A percentile compares a stretch with the other conserved stretches of the same genome.
Evolutionary conservation across 2,113 vertebrate species (phyloP).

Genomic region (Phasianus colchicus): DNA sequence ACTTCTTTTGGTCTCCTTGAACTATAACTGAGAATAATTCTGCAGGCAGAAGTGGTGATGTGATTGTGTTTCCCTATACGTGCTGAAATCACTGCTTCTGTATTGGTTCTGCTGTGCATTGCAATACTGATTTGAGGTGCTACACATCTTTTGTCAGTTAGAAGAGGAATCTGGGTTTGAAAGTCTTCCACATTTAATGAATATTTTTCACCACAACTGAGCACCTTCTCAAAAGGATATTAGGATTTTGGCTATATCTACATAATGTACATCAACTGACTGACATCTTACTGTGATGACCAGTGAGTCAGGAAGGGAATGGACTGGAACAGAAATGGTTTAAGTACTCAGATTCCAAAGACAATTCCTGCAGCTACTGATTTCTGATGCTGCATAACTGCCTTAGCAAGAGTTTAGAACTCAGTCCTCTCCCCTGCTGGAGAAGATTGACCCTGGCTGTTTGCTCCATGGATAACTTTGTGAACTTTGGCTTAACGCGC

Average conservation of each 20-base stretch:
- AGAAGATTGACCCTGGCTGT: not conserved
- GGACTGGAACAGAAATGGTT: not conserved
- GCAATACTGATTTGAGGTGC: not conserved
- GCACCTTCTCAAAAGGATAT: not conserved
- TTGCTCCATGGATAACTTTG: not conserved
- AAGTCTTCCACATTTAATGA: not conserved
- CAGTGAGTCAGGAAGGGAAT: accelerated
- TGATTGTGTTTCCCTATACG: accelerated
- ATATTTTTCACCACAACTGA: not conserved
- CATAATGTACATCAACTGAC: accelerated
- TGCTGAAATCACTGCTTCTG: not conserved
- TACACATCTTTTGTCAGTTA: not conserved
- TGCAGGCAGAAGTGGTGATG: not conserved
- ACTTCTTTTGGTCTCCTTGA: not conserved
- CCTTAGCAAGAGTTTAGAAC: not conserved
- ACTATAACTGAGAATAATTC: not conserved
- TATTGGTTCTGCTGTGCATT: accelerated
- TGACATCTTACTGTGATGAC: not conserved
- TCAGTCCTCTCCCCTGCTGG: not conserved
- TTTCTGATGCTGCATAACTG: not conserved
- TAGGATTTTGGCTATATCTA: not conserved
- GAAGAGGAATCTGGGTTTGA: not conserved
- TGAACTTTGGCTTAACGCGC: not conserved
- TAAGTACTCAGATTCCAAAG: not conserved
- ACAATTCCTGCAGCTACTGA: not conserved